These are phyloP conservation scores for Sylvicola fuscatus DNA, from an alignment of 2,888 invertebrate species.

Conservation along the genomic window DNA sequence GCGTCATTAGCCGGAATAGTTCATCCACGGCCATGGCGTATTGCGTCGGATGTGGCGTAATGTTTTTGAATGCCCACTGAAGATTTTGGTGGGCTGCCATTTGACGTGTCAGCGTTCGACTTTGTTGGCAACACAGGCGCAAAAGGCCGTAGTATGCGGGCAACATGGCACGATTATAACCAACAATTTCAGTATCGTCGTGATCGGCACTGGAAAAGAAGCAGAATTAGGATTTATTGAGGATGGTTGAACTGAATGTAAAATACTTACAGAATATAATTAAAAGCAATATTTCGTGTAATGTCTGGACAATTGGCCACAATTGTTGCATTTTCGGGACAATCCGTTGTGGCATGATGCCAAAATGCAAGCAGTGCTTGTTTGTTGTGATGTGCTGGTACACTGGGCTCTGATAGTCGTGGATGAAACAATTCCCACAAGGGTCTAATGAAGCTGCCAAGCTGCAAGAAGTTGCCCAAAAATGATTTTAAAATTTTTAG, in stretches of 20 bases:
- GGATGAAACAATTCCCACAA: constrained; percentile 92
- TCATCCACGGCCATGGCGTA: constrained; percentile 78
- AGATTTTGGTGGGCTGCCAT: constrained; percentile 86
- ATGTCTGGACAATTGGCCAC: constrained; percentile 74
- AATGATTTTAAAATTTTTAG: constrained; percentile 1
- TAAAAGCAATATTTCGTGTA: constrained; percentile 87
- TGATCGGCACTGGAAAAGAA: constrained; percentile 61
- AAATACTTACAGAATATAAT: constrained; percentile 80
- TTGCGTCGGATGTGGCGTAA: constrained; percentile 86
- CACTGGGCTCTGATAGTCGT: constrained; percentile 80
- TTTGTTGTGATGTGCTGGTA: constrained; percentile 88
- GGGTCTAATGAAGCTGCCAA: constrained; percentile 79
- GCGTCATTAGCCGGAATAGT: constrained; percentile 70
- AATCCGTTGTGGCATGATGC: constrained; percentile 84
- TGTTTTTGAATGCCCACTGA: constrained; percentile 92
- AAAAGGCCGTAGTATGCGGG: constrained; percentile 82
- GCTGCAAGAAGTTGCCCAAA: constrained; percentile 38
- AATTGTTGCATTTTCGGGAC: constrained; percentile 77
- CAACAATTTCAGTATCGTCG: constrained; percentile 86
- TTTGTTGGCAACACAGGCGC: constrained; percentile 77
- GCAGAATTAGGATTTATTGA: constrained; percentile 5
- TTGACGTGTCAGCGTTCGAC: constrained; percentile 63
- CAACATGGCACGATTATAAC: constrained; percentile 84
- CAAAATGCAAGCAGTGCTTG: constrained; percentile 82
- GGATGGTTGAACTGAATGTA: not conserved